Base-by-base conservation (phyloP, 2,113 vertebrate genomes). In the Smithornis capensis region DNA sequence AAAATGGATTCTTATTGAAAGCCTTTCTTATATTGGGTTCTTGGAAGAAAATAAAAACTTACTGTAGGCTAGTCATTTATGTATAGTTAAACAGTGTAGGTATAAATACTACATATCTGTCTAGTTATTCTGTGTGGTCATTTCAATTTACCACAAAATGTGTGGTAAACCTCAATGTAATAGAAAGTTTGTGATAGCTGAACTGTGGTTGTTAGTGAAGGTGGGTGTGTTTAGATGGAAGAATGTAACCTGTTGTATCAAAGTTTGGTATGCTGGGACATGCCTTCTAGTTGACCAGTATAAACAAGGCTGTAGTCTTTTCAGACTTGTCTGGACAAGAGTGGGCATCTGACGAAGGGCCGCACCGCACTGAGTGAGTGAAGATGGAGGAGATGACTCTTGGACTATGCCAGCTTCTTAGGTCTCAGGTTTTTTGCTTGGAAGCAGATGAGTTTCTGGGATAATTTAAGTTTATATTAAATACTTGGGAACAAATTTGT, bases 261-360 rank as follows among this genome's bases (percentile, higher is more conserved):
- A 69, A 82, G 28, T 35, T 77, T 79, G 75, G 14, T 86, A 8
- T 70, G 64, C 37, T 94, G 75, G 88, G 73, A 76, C 75, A 15
- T 77, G 70, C 64, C 64, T 89, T 68, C 45, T 90, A 8, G 38
- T 83, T 95, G 85, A 93, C 77, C 68, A 70, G 38, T 90, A 15
- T 84, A 60, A 93, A 87, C 21, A 63, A 76, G 71, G 55, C 78
- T 88, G 53, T 86, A 67, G 68, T 65, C 49, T 76, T 80, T 63
- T 62, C 42, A 70, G 53, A 38, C 75, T 40, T 35, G 68, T 65
- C 63, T 73, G 77, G 74, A 28, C 90, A 79, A 37, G 86, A 63
- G 53, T 4, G 0, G 35, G 35, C 5, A 1, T 37, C 60, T 64
- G 49, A 74, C 75, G 65, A 63, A 19, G 19, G 42, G 25, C 50